Conservation (phyloP, 2,113 vertebrate genomes). For the Ophiodon elongatus region DNA sequence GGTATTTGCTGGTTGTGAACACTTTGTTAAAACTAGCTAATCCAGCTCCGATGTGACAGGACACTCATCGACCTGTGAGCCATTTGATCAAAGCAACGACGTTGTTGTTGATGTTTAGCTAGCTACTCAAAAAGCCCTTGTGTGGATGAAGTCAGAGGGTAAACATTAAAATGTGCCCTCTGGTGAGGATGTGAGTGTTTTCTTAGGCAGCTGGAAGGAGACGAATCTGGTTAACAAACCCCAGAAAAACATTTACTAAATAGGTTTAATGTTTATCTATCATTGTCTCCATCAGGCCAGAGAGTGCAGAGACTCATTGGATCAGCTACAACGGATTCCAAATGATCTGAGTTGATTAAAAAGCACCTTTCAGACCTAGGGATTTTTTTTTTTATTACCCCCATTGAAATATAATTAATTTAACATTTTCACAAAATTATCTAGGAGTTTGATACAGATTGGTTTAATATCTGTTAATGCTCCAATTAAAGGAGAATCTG, state of each 20-base stretch:
- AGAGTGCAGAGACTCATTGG: not conserved
- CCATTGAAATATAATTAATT: not conserved
- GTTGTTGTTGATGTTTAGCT: not conserved
- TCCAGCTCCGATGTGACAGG: not conserved
- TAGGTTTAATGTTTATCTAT: too few species aligned
- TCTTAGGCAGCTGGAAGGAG: not conserved
- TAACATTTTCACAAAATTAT: not conserved
- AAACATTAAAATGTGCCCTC: not conserved
- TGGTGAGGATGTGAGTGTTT: not conserved
- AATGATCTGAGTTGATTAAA: not conserved
- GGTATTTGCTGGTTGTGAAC: conserved; percentile 67
- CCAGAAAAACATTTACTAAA: too few species aligned
- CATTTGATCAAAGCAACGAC: not conserved
- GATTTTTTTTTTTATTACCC: not conserved
- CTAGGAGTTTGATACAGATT: not conserved
- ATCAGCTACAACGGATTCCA: too few species aligned
- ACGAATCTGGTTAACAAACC: not conserved
- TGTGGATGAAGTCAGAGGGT: not conserved
- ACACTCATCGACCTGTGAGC: not conserved
- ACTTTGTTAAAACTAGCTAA: conserved; percentile 26
- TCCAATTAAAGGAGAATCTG: not conserved
- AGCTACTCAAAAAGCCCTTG: not conserved
- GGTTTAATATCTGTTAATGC: not conserved
- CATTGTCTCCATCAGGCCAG: not conserved
- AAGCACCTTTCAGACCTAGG: not conserved